phyloP scores from a whole-genome alignment of 2,797 vertebrate species.

The Hirundo rustica region DNA sequence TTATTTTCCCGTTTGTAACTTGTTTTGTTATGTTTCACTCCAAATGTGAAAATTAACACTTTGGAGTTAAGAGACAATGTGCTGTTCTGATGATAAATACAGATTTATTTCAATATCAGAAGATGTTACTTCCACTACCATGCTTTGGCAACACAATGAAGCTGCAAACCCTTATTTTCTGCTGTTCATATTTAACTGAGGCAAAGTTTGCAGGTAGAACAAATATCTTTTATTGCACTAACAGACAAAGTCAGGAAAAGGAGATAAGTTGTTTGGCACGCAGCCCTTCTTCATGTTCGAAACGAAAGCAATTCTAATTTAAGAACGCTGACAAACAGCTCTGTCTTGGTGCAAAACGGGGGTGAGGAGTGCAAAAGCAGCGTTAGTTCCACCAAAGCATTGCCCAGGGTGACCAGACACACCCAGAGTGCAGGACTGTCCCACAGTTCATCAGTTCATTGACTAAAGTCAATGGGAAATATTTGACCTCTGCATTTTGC shows the following conservation, averaged over 20 bases:
- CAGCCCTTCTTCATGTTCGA: background rate
- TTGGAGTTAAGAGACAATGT: background rate
- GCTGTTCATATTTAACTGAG: background rate
- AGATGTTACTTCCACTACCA: fast-evolving
- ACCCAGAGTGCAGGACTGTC: background rate
- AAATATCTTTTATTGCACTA: background rate
- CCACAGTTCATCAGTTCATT: background rate
- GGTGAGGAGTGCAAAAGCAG: background rate
- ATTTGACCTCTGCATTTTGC: background rate
- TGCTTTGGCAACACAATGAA: background rate
- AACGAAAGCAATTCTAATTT: background rate
- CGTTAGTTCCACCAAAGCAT: background rate
- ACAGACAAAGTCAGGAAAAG: background rate
- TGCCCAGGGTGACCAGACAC: background rate
- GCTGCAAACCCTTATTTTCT: background rate
- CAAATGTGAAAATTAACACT: background rate
- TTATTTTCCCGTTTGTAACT: background rate
- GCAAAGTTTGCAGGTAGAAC: background rate
- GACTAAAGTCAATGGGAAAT: background rate
- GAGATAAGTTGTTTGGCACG: background rate
- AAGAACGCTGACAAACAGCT: background rate
- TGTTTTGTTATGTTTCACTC: background rate
- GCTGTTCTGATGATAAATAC: background rate
- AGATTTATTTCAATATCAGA: background rate
- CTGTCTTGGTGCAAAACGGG: background rate